phyloP scores from a whole-genome alignment of 1,140 invertebrate species.

The Drosophila mauritiana region DNA sequence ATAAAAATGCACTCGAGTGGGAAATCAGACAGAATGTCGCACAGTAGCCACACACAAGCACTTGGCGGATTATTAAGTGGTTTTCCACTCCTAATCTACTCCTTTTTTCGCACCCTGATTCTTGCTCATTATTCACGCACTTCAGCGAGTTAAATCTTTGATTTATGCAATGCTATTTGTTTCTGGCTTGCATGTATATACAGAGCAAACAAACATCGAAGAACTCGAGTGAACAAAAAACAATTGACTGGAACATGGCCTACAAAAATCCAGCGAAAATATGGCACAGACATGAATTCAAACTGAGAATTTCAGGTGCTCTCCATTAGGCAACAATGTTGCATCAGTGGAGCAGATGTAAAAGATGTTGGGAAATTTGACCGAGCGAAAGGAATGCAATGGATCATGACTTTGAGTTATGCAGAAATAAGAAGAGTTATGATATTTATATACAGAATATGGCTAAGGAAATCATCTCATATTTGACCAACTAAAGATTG shows the following conservation, averaged over 20 bases:
- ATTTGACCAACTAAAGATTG: too few species aligned
- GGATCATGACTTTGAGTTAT: background rate
- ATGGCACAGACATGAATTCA: constrained; percentile 40
- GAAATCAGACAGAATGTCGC: constrained; percentile 34
- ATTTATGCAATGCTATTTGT: constrained; percentile 43
- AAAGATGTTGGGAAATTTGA: constrained; percentile 8
- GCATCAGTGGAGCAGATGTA: constrained; percentile 34
- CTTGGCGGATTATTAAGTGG: constrained; percentile 55
- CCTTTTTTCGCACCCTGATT: constrained; percentile 32
- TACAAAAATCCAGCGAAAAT: constrained; percentile 57
- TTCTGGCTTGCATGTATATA: background rate
- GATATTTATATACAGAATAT: too few species aligned
- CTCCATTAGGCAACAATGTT: constrained; percentile 44
- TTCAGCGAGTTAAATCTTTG: constrained; percentile 34
- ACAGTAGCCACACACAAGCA: constrained; percentile 46
- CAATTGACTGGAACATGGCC: constrained; percentile 47
- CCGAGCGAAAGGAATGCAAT: constrained; percentile 17
- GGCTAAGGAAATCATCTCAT: too few species aligned
- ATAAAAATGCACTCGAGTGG: constrained; percentile 77
- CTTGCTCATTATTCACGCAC: constrained; percentile 29
- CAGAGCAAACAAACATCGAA: constrained; percentile 36
- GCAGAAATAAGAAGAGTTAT: background rate
- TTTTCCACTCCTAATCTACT: constrained; percentile 50
- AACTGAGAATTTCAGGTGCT: constrained; percentile 43
- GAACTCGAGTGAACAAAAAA: constrained; percentile 1